Evolutionary conservation across 2,797 vertebrate species (phyloP).

Genomic region (Hydrolagus colliei): DNA sequence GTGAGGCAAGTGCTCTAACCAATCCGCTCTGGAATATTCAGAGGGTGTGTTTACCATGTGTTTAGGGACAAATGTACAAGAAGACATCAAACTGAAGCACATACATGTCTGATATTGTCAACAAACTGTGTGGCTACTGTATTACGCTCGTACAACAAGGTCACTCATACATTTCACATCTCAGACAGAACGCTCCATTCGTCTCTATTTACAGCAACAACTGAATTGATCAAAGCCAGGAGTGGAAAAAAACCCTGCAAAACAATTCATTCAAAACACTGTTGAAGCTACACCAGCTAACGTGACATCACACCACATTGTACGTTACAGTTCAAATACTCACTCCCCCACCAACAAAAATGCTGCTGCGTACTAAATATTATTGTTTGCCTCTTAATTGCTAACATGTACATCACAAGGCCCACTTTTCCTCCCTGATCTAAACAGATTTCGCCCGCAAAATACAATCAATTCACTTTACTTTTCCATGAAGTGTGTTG

Average conservation of each 20-base stretch:
- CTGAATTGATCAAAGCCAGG: neutral
- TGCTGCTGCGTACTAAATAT: neutral
- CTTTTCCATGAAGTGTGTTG: too few relatives aligned
- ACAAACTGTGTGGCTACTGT: neutral
- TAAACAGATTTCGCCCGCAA: neutral
- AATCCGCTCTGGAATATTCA: too few relatives aligned
- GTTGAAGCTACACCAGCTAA: neutral
- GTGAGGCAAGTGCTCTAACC: too few relatives aligned
- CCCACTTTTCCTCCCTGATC: neutral
- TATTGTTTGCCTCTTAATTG: neutral
- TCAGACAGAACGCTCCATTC: neutral
- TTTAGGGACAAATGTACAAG: too few relatives aligned
- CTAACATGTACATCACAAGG: neutral
- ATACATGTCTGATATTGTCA: neutral
- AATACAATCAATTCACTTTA: too few relatives aligned
- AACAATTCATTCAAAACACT: neutral
- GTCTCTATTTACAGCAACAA: neutral
- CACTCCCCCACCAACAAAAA: neutral
- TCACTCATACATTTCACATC: neutral
- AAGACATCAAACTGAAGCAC: too few relatives aligned
- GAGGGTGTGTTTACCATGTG: too few relatives aligned
- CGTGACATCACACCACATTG: neutral
- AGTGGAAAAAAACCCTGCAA: neutral
- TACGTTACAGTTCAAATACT: neutral
- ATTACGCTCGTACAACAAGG: neutral